Base-by-base conservation (phyloP, 2,888 invertebrate genomes). In the Sarcophaga subvicina region DNA sequence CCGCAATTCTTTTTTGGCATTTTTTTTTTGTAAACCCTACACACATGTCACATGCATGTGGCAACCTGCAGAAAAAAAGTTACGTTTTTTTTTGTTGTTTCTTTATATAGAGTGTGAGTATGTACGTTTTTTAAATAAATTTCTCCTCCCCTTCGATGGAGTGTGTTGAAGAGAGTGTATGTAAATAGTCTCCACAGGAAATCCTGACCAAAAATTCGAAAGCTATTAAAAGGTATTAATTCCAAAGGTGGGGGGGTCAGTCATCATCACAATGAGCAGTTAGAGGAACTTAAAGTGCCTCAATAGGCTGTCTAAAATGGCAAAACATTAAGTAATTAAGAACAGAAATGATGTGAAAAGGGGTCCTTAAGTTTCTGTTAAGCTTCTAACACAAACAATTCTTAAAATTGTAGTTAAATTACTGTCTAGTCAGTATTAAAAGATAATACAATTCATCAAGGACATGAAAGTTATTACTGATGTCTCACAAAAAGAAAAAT, bases 1-100 rank as follows among this genome's bases (percentile, higher is more conserved):
- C 4, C 4, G 59, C n/a, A 14, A 60, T 73, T 45, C 60, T 25
- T 66, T 20, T 4, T 4, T 17, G 72, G 60, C 14, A 22, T n/a
- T 62, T 72, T 54, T 22, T 54, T 27, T 59, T 79, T 80, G 64
- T 66, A 45, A 70, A 70, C 59, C 70, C 66, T 17, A 14, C 49
- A 80, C 84, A 76, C 84, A 85, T 80, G 76, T 85, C 84, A 85
- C 76, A 71, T 60, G 71, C 66, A 85, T 54, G 37, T 37, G 37
- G 37, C 37, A 37, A 37, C 10, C 37, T 37, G 37, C 37, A 37
- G 37, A 60, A 17, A 54, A 83, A 67, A 12, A 27, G 77, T 4
- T 60, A 20, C 22, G 47, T 8, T 37, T 37, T n/a, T 69, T 2
- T 45, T 20, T 59, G 1, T 75, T 66, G 4, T 20, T 62, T 37